A percentile compares a stretch with the other conserved stretches of the same genome.
Conservation (phyloP, 2,113 vertebrate species). For the Tenrec ecaudatus region DNA sequence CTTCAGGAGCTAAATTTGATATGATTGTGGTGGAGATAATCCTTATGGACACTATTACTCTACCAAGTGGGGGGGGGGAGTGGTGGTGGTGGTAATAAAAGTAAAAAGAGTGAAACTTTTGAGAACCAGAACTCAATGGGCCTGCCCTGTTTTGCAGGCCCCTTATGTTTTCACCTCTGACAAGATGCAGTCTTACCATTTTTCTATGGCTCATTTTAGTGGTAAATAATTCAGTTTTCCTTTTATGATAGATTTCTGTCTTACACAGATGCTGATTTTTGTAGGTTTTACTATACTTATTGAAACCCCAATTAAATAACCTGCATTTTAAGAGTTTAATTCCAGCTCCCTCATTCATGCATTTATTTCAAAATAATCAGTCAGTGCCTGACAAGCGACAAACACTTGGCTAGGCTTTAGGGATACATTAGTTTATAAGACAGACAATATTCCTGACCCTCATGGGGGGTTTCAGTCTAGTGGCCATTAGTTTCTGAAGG, state of each 20-base stretch:
- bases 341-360: constrained; percentile 1
- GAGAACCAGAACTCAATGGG: background rate
- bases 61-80: background rate
- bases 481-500: background rate
- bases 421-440: background rate
- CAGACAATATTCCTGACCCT: background rate
- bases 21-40: background rate
- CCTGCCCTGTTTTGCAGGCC: background rate
- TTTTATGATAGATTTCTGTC: background rate
- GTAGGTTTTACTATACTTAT: background rate
- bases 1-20: background rate
- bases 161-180: background rate
- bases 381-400: background rate
- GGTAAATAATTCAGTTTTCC: background rate
- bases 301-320: constrained; percentile 1
- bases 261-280: background rate
- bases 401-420: background rate
- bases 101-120: background rate
- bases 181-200: background rate
- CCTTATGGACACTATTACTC: background rate
- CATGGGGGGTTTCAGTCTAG: background rate
- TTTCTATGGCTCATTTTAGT: background rate
- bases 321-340: constrained; percentile 42
- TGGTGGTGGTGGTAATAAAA: background rate
- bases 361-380: constrained; percentile 35